Percentiles rank a stretch among this genome's conserved stretches.
Evolutionary conservation across 2,888 invertebrate genomes (phyloP).

Genomic region (Xanthia icteritia): DNA sequence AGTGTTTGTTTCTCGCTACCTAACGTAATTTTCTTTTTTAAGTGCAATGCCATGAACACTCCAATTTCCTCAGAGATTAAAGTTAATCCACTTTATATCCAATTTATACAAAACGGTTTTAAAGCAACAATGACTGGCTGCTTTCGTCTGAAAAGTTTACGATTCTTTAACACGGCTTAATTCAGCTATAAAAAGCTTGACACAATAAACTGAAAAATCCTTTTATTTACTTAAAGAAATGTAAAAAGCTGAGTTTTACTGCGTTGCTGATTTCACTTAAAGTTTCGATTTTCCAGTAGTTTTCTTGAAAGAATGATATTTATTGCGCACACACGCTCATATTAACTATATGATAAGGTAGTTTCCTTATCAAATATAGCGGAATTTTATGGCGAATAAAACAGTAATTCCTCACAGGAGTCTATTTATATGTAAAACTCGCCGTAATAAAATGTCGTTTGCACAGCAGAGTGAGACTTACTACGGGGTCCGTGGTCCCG

Average conservation of each 20-base stretch:
- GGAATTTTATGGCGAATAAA: constrained; percentile 74
- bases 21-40: constrained; percentile 6
- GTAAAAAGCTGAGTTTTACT: constrained; percentile 21
- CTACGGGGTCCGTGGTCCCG: constrained; percentile 64
- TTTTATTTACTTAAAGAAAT: constrained; percentile 29
- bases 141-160: constrained; percentile 58
- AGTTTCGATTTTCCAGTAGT: background rate
- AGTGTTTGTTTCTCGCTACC: background rate
- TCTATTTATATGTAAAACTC: constrained; percentile 86
- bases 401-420: constrained; percentile 72
- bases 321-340: constrained; percentile 22
- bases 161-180: constrained; percentile 53
- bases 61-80: constrained; percentile 43
- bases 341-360: constrained; percentile 59
- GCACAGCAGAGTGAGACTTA: constrained; percentile 74
- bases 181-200: constrained; percentile 48
- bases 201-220: constrained; percentile 52
- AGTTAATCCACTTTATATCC: constrained; percentile 49
- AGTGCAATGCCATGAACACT: constrained; percentile 31
- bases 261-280: constrained; percentile 15
- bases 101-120: constrained; percentile 51
- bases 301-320: constrained; percentile 36
- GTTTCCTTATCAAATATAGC: constrained; percentile 62
- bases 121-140: constrained; percentile 43
- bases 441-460: constrained; percentile 80